Evolutionary conservation across 2,888 invertebrate genomes (phyloP).

Genomic region (Perithous albicinctus): DNA sequence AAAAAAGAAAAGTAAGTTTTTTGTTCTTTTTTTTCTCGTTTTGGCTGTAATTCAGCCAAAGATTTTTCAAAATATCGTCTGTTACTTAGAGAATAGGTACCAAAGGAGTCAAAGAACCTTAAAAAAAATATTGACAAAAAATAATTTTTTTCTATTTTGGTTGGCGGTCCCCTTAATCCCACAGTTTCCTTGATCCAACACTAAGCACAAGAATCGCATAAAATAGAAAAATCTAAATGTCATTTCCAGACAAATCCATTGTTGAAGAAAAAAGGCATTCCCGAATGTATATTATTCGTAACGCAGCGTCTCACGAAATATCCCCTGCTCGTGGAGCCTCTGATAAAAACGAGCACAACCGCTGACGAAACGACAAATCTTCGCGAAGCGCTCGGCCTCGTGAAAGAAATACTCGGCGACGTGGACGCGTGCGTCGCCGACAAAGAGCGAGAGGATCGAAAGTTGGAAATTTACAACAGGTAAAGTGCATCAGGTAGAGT

Average conservation of each 20-base stretch:
- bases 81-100: too few species aligned
- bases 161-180: too few species aligned
- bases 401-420: constrained; percentile 95
- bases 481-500: constrained; percentile 67
- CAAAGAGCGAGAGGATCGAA: constrained; percentile 94
- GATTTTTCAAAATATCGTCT: too few species aligned
- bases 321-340: constrained; percentile 95
- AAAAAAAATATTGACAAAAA: too few species aligned
- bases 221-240: background rate
- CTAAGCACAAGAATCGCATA: too few species aligned
- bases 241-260: constrained; percentile 89
- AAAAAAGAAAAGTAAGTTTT: too few species aligned
- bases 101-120: too few species aligned
- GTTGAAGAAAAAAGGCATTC: constrained; percentile 97
- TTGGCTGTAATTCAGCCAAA: too few species aligned
- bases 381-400: constrained; percentile 91
- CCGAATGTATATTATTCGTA: constrained; percentile 97
- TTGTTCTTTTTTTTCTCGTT: too few species aligned
- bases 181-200: too few species aligned
- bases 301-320: constrained; percentile 98
- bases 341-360: constrained; percentile 95
- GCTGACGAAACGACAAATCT: constrained; percentile 93
- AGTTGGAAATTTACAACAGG: constrained; percentile 95
- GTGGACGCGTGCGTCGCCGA: constrained; percentile 97
- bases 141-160: too few species aligned